Conservation (phyloP, 2,888 invertebrate genomes). For the Lepidocyrtinus sp. region DNA sequence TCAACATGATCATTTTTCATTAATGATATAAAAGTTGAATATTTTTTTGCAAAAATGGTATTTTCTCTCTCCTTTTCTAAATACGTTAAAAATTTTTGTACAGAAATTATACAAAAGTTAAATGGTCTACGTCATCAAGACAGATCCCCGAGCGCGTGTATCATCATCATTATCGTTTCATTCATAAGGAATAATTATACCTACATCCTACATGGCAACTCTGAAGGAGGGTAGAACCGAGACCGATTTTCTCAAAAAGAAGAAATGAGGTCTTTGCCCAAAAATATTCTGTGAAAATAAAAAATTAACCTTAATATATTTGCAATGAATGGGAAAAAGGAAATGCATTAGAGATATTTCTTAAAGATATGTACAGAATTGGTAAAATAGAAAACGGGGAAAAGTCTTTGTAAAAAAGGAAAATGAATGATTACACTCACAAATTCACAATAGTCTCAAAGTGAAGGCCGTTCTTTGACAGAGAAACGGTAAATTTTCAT, state of each 20-base stretch:
- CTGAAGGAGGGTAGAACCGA: background rate
- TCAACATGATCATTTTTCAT: background rate
- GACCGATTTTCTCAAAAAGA: background rate
- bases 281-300: background rate
- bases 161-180: background rate
- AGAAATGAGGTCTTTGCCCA: background rate
- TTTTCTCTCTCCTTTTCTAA: background rate
- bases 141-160: background rate
- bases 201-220: no score
- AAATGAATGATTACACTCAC: background rate
- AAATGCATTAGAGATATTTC: background rate
- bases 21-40: background rate
- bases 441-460: background rate
- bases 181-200: background rate
- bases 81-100: background rate
- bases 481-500: conserved; percentile 21
- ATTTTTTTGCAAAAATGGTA: background rate
- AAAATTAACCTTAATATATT: background rate
- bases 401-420: background rate
- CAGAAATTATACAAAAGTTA: background rate
- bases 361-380: background rate
- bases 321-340: background rate
- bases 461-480: conserved; percentile 61
- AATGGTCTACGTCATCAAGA: background rate
- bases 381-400: background rate